Percentiles rank a stretch among this genome's conserved stretches.
phyloP scores from a whole-genome alignment of 2,113 vertebrate species.

The Cyprinodon brontotheroides region DNA sequence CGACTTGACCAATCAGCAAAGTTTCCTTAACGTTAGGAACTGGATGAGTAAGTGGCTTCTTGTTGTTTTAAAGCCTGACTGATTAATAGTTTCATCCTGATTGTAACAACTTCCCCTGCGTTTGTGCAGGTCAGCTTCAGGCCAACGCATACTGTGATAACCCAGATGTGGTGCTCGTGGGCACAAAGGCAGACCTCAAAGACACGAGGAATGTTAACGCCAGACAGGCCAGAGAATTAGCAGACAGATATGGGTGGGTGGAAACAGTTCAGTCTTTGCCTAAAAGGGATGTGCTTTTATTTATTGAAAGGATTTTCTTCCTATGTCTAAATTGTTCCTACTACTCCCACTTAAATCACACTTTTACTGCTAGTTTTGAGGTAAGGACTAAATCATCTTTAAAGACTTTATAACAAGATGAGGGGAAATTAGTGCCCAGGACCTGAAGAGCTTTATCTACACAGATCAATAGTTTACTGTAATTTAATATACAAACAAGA shows the following conservation, averaged over 20 bases:
- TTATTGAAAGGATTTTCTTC: background rate
- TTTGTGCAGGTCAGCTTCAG: conserved; percentile 87
- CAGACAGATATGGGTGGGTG: conserved; percentile 90
- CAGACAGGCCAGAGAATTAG: conserved; percentile 88
- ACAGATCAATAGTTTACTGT: too few relatives aligned
- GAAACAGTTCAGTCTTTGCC: background rate
- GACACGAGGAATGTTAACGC: conserved; percentile 88
- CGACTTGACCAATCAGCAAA: conserved; percentile 93
- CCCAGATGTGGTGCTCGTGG: conserved; percentile 93
- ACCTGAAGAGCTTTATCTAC: too few relatives aligned
- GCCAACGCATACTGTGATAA: conserved; percentile 96
- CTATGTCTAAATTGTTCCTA: background rate
- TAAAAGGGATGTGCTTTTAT: background rate
- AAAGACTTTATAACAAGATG: background rate
- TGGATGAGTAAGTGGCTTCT: conserved; percentile 94
- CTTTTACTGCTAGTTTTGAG: background rate
- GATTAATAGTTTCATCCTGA: background rate
- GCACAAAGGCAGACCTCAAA: conserved; percentile 90
- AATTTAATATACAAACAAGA: too few relatives aligned
- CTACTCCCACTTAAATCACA: background rate
- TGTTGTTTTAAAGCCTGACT: background rate
- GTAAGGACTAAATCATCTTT: background rate
- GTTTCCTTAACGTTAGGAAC: conserved; percentile 94
- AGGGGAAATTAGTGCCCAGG: too few relatives aligned
- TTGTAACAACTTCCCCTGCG: conserved; percentile 17